phyloP scores from a whole-genome alignment of 2,113 vertebrate genomes.

The Corythornis madagascariensis region DNA sequence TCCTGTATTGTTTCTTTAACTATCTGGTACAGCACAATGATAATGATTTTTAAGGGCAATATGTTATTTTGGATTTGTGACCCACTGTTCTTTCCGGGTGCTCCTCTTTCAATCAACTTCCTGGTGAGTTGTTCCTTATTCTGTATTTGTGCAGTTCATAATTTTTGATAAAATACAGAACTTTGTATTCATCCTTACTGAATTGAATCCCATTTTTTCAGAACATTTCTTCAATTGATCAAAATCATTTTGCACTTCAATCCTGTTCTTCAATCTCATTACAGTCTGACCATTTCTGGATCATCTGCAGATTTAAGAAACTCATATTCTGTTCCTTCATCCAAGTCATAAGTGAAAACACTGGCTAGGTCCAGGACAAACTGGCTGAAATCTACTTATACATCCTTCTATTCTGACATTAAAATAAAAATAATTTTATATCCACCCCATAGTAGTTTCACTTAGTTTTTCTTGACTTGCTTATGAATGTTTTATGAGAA shows the following conservation, averaged over 20 bases:
- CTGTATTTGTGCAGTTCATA: neutral
- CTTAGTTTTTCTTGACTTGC: conserved; percentile 18
- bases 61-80: neutral
- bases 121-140: neutral
- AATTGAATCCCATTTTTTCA: conserved; percentile 15
- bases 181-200: conserved; percentile 15
- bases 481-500: conserved; percentile 12
- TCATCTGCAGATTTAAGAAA: conserved; percentile 47
- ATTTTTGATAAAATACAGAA: neutral
- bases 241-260: conserved; percentile 39
- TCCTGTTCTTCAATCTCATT: conserved; percentile 49
- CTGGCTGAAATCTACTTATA: conserved; percentile 21
- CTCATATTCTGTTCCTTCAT: neutral
- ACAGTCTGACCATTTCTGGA: conserved; percentile 3
- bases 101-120: neutral
- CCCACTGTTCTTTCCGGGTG: neutral
- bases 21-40: neutral
- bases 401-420: neutral
- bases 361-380: neutral
- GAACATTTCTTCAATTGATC: conserved; percentile 46
- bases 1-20: neutral
- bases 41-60: neutral
- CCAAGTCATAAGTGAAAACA: conserved; percentile 34
- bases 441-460: neutral
- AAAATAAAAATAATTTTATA: conserved; percentile 17